Evolutionary conservation across 2,797 vertebrate species (phyloP).

Genomic region (Mallotus villosus): DNA sequence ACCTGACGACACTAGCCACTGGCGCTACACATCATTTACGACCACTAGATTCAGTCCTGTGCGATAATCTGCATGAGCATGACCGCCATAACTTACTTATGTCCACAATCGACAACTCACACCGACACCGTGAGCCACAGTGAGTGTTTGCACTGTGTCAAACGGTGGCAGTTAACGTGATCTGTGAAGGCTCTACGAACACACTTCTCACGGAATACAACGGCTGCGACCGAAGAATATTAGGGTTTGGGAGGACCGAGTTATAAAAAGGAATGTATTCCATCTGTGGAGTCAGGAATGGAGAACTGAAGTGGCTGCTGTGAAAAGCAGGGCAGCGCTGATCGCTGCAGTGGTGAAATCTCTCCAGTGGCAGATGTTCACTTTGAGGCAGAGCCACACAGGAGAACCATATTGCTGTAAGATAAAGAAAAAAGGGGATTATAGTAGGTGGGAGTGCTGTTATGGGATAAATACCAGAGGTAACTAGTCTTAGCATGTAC

Average conservation of each 20-base stretch:
- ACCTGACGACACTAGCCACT: too few species aligned
- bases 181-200: not conserved
- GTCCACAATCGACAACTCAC: not conserved
- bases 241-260: too few species aligned
- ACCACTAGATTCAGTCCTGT: too few species aligned
- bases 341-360: too few species aligned
- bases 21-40: too few species aligned
- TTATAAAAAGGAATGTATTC: not conserved
- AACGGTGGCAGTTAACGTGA: not conserved
- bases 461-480: not conserved
- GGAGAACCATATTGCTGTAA: not conserved
- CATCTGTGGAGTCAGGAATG: too few species aligned
- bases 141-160: not conserved
- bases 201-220: not conserved
- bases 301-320: too few species aligned
- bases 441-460: not conserved
- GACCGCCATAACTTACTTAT: not conserved
- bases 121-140: not conserved
- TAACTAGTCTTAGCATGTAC: too few species aligned
- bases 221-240: not conserved
- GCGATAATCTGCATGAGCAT: too few species aligned
- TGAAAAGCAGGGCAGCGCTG: too few species aligned
- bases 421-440: not conserved
- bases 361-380: too few species aligned
- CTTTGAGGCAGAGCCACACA: too few species aligned